Base-by-base conservation (phyloP, 2,888 invertebrate genomes). In the Philhelius pedissequus region DNA sequence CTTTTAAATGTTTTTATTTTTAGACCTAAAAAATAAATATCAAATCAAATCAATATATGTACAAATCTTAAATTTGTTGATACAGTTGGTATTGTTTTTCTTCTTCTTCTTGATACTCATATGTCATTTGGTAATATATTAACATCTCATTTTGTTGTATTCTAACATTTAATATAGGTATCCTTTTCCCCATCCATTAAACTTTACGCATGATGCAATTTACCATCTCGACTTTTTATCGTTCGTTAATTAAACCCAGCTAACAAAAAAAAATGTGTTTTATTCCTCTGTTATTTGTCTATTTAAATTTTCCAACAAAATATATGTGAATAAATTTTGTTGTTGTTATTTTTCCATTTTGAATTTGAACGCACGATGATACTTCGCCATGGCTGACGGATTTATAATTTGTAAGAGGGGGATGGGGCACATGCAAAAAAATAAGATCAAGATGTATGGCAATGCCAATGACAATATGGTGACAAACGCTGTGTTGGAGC, bases 201-300 rank as follows among this genome's bases (percentile, higher is more conserved):
- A n/a, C n/a, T n/a, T n/a, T n/a, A 20, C 18, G 20, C 62, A 54
- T 64, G 27, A 64, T 62, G 66, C 62, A 73, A 58, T 60, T 64
- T 32, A 22, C 9, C 60, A 74, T 50, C 60, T 60, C 11, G 20
- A 22, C 18, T 62, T 56, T 60, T 71, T 58, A 66, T 64, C 64
- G 20, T 68, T 81, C 43, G 18, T 71, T 81, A 81, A 76, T 81
- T 81, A 64, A 50, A 81, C 22, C 50, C 50, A 64, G 52, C 70
- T 56, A 68, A 54, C 32, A 40, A 73, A 15, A 52, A 15, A 52
- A 56, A 30, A 20, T 56, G 56, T 56, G 18, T 56, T 20, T 35
- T 13, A 20, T 56, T 35, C 11, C 13, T 13, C 13, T 13, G 11
- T 3, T 60, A n/a, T 54, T 56, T 30, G 35, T 30, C 30, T 50